A percentile compares a stretch with the other conserved stretches of the same genome.
phyloP scores from a whole-genome alignment of 2,888 invertebrate genomes.

The Gortyna flavago region DNA sequence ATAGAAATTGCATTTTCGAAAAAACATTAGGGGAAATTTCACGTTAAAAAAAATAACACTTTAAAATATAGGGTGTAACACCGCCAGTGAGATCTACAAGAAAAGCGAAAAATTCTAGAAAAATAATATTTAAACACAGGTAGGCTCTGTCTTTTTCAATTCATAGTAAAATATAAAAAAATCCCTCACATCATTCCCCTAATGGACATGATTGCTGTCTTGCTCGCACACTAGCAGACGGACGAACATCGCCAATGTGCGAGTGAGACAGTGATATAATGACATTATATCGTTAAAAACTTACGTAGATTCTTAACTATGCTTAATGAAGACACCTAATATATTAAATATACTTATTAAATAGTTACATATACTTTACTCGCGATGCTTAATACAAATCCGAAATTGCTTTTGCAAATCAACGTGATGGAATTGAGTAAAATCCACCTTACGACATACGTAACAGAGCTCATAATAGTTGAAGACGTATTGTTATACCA shows the following conservation, averaged over 20 bases:
- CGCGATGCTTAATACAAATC: constrained; percentile 75
- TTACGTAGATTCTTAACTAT: constrained; percentile 86
- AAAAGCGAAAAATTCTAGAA: constrained; percentile 81
- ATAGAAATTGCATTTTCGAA: constrained; percentile 74
- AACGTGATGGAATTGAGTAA: constrained; percentile 61
- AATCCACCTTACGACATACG: constrained; percentile 59
- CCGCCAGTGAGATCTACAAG: constrained; percentile 79
- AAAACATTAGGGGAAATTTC: constrained; percentile 72
- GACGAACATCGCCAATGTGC: constrained; percentile 57
- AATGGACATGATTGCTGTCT: constrained; percentile 84
- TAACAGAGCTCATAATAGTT: constrained; percentile 55
- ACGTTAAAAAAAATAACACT: constrained; percentile 61
- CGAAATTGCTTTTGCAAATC: constrained; percentile 70
- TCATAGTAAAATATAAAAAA: constrained; percentile 90
- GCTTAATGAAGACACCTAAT: constrained; percentile 88
- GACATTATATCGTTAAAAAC: constrained; percentile 87
- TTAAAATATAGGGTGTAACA: constrained; percentile 60
- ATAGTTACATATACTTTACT: constrained; percentile 83
- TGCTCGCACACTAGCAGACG: constrained; percentile 71
- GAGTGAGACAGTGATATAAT: constrained; percentile 80
- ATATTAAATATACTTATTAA: constrained; percentile 88
- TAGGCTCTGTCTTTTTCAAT: constrained; percentile 87
- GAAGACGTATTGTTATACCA: constrained; percentile 36
- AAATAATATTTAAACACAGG: constrained; percentile 81
- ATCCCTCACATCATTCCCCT: constrained; percentile 86